phyloP scores from a whole-genome alignment of 2,113 vertebrate species.

The Osmerus eperlanus region DNA sequence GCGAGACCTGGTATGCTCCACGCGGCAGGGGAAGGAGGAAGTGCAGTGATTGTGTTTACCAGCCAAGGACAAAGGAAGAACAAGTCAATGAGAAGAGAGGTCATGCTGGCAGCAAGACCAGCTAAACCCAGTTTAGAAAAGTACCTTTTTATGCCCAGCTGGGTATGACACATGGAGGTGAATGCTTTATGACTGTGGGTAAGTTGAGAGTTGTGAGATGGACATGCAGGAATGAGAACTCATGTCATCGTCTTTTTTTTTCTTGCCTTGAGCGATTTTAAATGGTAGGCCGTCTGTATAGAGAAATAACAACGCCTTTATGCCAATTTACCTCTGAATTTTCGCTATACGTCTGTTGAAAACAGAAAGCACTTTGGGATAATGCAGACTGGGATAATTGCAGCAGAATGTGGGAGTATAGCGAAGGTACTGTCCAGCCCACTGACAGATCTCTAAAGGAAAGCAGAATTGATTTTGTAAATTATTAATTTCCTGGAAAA shows the following conservation, averaged over 20 bases:
- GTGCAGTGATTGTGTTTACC: conserved; percentile 58
- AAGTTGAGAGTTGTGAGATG: too few species aligned
- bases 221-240: neutral
- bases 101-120: conserved; percentile 37
- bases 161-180: too few species aligned
- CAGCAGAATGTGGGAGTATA: too few species aligned
- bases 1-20: conserved; percentile 25
- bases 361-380: neutral
- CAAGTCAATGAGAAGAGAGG: conserved; percentile 28
- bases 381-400: neutral
- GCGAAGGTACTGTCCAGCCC: too few species aligned
- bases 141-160: too few species aligned
- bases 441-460: neutral
- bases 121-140: conserved; percentile 28
- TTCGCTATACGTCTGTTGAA: neutral
- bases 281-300: neutral
- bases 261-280: neutral
- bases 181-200: too few species aligned
- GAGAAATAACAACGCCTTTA: neutral
- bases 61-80: conserved; percentile 55
- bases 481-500: conserved; percentile 29
- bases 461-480: conserved; percentile 27
- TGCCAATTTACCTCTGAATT: neutral
- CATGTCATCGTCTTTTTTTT: neutral
- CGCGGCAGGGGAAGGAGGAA: conserved; percentile 59